phyloP scores from a whole-genome alignment of 2,113 vertebrate genomes.

The Scalopus aquaticus region DNA sequence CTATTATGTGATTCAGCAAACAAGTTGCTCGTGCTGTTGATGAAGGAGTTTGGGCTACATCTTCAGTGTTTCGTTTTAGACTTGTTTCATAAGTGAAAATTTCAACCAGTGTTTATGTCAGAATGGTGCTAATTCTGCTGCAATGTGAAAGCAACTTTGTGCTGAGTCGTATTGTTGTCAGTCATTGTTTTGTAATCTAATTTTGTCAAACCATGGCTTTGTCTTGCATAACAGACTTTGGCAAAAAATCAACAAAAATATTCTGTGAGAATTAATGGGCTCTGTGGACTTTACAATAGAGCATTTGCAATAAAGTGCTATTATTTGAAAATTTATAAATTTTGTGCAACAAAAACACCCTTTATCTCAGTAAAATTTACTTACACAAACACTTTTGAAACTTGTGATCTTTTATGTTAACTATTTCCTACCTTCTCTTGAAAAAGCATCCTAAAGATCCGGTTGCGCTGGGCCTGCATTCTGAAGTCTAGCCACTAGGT shows the following conservation, averaged over 20 bases:
- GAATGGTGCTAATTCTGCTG: fast-evolving
- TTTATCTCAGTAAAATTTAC: not conserved
- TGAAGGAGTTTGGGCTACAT: not conserved
- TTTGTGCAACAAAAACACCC: not conserved
- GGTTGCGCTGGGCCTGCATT: not conserved
- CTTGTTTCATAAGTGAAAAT: not conserved
- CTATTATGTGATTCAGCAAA: not conserved
- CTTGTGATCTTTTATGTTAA: too few relatives aligned
- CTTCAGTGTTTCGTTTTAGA: not conserved
- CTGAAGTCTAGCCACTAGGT: not conserved
- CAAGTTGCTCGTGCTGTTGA: fast-evolving
- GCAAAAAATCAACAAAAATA: not conserved
- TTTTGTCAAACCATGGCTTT: not conserved
- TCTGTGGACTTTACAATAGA: not conserved
- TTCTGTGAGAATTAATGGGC: not conserved
- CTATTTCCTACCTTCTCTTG: too few relatives aligned
- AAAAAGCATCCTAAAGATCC: not conserved
- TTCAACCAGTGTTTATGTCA: fast-evolving
- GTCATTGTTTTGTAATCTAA: fast-evolving
- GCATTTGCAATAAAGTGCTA: not conserved
- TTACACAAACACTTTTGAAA: not conserved
- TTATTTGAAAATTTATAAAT: not conserved
- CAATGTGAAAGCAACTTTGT: not conserved
- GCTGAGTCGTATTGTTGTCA: fast-evolving
- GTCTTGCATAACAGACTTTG: not conserved